phyloP scores from a whole-genome alignment of 2,888 invertebrate genomes.

The Eudasyphora cyanicolor region DNA sequence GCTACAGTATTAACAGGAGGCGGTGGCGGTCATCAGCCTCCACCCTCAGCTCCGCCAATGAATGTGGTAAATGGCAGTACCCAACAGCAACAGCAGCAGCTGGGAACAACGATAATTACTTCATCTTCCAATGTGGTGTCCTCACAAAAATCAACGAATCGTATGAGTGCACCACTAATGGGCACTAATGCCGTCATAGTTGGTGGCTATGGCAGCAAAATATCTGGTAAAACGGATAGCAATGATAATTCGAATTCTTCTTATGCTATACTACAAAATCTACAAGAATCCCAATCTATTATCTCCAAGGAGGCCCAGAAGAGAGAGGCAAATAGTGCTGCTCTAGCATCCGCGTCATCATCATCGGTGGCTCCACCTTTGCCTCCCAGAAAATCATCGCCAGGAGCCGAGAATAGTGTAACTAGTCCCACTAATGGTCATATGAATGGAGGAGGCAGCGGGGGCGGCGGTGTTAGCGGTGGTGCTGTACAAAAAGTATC shows the following conservation, averaged over 20 bases:
- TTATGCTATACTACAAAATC: slow-evolving; percentile 77
- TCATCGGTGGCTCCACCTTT: slow-evolving; percentile 80
- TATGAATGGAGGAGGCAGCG: slow-evolving; percentile 29
- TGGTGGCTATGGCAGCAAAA: slow-evolving; percentile 70
- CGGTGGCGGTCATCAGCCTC: slow-evolving; percentile 64
- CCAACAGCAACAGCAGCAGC: too few relatives aligned
- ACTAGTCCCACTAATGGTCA: slow-evolving; percentile 68
- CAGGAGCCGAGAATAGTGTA: slow-evolving; percentile 75
- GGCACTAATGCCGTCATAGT: slow-evolving; percentile 69
- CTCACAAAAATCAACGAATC: slow-evolving; percentile 76
- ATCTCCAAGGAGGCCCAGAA: slow-evolving; percentile 63
- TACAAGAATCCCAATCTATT: slow-evolving; percentile 71
- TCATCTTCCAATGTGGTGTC: slow-evolving; percentile 51
- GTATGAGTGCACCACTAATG: slow-evolving; percentile 79
- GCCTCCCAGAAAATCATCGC: slow-evolving; percentile 83
- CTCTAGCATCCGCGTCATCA: slow-evolving; percentile 17
- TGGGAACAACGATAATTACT: slow-evolving; percentile 48
- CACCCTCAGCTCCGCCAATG: slow-evolving; percentile 75
- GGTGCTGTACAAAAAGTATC: slow-evolving; percentile 51
- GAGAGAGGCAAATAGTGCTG: slow-evolving; percentile 51
- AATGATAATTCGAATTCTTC: slow-evolving; percentile 74
- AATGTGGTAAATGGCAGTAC: slow-evolving; percentile 70
- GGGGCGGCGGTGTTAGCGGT: slow-evolving; percentile 11
- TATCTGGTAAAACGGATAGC: slow-evolving; percentile 70
- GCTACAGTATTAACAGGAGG: slow-evolving; percentile 67